Conservation (phyloP, 2,797 vertebrate species). For the Liparis tanakae region DNA sequence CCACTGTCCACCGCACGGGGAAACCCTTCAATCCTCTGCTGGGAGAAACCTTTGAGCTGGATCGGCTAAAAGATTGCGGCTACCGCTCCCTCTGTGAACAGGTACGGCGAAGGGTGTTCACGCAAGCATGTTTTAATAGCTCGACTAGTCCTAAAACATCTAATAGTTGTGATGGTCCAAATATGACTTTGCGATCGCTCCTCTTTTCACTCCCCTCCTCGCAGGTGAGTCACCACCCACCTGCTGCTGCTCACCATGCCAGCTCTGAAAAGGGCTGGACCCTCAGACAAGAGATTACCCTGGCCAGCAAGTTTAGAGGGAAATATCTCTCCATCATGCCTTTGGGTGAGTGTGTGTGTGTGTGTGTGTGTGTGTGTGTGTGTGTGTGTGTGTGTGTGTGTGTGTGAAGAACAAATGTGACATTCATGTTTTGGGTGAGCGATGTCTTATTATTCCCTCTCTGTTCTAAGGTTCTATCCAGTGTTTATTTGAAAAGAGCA, state of each 20-base stretch:
- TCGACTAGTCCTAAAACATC: not conserved
- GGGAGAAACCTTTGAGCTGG: conserved; percentile 95
- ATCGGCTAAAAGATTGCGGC: conserved; percentile 89
- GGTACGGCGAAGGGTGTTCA: conserved; percentile 68
- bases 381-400: conserved; percentile 86
- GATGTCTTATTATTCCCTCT: conserved; percentile 1
- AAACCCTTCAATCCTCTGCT: conserved; percentile 97
- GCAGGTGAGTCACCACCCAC: conserved; percentile 96
- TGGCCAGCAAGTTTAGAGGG: conserved; percentile 97
- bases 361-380: conserved; percentile 84
- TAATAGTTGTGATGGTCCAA: not conserved
- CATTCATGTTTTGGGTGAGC: not conserved
- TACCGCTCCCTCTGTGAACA: conserved; percentile 96
- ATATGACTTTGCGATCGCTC: not conserved
- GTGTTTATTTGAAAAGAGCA: conserved; percentile 92
- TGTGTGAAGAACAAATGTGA: not conserved
- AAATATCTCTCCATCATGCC: conserved; percentile 99
- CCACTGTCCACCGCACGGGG: conserved; percentile 94
- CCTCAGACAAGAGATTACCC: conserved; percentile 92
- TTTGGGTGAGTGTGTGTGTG: conserved; percentile 88
- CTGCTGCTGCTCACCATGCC: conserved; percentile 93
- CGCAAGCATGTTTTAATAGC: not conserved
- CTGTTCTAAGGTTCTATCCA: conserved; percentile 90
- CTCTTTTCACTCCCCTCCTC: not conserved
- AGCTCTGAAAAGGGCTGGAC: conserved; percentile 93